phyloP scores from a whole-genome alignment of 1,140 invertebrate genomes.

The Aphaenogaster ashmeadi region DNA sequence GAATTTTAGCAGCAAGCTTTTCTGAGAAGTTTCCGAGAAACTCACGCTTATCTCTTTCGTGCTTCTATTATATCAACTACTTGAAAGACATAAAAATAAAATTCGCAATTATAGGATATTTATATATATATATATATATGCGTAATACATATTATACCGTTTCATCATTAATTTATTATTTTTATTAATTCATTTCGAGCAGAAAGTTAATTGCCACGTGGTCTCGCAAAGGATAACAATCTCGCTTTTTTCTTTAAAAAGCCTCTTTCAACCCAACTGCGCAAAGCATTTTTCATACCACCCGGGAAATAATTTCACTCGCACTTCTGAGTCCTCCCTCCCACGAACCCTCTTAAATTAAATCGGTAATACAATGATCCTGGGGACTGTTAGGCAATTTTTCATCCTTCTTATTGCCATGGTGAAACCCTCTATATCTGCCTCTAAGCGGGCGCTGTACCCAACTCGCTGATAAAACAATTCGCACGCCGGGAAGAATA shows the following conservation, averaged over 20 bases:
- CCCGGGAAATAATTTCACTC: not conserved
- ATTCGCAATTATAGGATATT: not conserved
- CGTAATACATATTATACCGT: not conserved
- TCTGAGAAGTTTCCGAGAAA: not conserved
- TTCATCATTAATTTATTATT: not conserved
- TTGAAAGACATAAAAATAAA: not conserved
- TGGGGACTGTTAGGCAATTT: constrained; percentile 19
- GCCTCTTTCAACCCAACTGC: not conserved
- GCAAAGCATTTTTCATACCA: constrained; percentile 1
- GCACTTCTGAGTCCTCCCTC: not conserved
- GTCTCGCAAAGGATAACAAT: not conserved
- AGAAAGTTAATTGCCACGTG: not conserved
- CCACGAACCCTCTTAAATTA: constrained; percentile 32
- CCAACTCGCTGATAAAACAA: not conserved
- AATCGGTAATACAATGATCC: constrained; percentile 38
- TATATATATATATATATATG: not conserved
- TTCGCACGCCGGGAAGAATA: not conserved
- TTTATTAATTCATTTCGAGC: not conserved
- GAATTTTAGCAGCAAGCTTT: not conserved
- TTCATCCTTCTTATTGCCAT: constrained; percentile 8
- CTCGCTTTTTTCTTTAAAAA: not conserved
- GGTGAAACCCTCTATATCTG: not conserved
- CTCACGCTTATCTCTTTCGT: not conserved
- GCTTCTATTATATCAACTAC: constrained; percentile 3
- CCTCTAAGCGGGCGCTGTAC: not conserved